Evolutionary conservation across 2,113 vertebrate genomes (phyloP).

Genomic region (Bubo blakistoni): DNA sequence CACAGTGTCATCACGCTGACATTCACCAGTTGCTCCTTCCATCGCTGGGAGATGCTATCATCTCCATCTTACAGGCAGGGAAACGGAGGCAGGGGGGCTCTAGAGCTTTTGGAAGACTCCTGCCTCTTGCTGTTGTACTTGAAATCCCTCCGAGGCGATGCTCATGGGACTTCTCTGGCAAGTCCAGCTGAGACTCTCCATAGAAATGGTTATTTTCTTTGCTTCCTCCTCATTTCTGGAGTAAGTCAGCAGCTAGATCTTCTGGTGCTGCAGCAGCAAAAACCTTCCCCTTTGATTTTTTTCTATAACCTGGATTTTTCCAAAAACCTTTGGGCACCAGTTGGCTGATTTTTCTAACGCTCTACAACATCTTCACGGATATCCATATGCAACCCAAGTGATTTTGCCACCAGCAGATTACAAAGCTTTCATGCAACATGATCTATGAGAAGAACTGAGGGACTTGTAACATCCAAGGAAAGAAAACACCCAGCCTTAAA

Average conservation of each 20-base stretch:
- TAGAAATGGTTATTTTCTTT: background rate
- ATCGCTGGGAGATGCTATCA: background rate
- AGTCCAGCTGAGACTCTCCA: background rate
- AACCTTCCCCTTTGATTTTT: background rate
- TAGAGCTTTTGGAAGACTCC: background rate
- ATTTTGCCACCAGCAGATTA: background rate
- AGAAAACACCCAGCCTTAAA: background rate
- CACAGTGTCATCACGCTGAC: background rate
- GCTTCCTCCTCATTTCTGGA: background rate
- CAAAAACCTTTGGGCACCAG: background rate
- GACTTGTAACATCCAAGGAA: background rate
- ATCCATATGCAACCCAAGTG: background rate
- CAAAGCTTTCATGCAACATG: background rate
- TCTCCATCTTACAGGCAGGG: background rate
- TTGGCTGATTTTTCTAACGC: background rate
- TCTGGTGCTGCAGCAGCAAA: background rate
- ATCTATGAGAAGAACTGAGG: background rate
- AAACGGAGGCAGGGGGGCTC: background rate
- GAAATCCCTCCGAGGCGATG: accelerated
- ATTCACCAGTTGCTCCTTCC: background rate
- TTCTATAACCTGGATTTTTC: background rate
- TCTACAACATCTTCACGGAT: background rate
- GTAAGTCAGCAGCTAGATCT: background rate
- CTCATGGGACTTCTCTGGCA: background rate
- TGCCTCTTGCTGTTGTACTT: background rate